Base-by-base conservation (phyloP, 1,140 invertebrate genomes). In the Tetramorium alpestre region DNA sequence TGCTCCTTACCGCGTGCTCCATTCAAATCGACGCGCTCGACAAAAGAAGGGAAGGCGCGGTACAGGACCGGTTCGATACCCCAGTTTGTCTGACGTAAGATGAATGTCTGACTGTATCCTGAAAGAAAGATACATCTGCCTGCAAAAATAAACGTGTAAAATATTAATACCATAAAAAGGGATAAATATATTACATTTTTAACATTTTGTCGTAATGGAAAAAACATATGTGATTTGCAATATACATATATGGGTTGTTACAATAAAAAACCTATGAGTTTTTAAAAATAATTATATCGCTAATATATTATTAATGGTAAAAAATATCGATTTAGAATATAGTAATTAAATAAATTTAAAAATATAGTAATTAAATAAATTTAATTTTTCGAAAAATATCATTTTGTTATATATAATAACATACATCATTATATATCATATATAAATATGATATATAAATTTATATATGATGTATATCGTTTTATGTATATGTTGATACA, bases 1-100 rank as follows among this genome's bases (percentile, higher is more conserved):
- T 81, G 33, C 44, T 80, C 2, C 6, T 1, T 7, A 3, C 3
- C 6, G 11, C 3, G 3, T 54, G 0, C 51, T 54, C 4, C 3
- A 54, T 82, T 73, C n/a, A 47, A 84, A 41, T 60, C 49, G 25
- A 18, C 80, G 54, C 54, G 69, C 54, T 84, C 13, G 41, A 25
- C 13, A 16, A 10, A 5, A 25, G 22, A 33, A n/a, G 22, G 47
- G 41, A 70, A 58, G 7, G 25, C 8, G 18, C 41, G 16, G 5
- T 16, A 33, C 22, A 47, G 47, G 22, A 51, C 65, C 18, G 33
- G 13, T 58, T 56, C 49, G 49, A 51, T 4, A 4, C 0, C 6
- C 6, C 2, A 7, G 0, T 1, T 11, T 28, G 13, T 13, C 18
- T 51, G 7, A 77, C 13, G n/a, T 51, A 65, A 67, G 10, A 22